Base-by-base conservation (phyloP, 2,113 vertebrate species). In the Notarius quadriscutis region DNA sequence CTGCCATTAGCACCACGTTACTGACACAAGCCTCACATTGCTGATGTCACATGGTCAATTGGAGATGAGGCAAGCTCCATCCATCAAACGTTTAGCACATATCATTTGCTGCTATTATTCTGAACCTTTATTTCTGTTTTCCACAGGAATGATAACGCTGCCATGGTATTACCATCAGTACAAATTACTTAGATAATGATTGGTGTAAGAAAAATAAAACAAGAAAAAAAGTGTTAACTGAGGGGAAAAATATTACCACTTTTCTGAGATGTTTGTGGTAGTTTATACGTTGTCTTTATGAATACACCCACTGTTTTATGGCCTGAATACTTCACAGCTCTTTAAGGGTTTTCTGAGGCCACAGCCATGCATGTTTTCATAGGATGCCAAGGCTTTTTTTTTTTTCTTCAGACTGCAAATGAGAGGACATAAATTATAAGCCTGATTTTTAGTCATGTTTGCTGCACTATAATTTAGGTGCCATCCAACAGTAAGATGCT, bases 401-500 rank as follows among this genome's bases (percentile, higher is more conserved):
- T 97, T 97, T 95, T 96, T 92, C 94, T 94, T 94, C 96, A 96
- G 96, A 97, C 96, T 97, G 97, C 96, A 97, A 97, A 96, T 96
- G 88, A 91, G 95, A 92, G 94, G 96, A 96, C 95, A 96, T 97
- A 96, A 97, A 97, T 98, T 95, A 94, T 95, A 95, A 88, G 90
- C 94, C 95, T 93, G 96, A 94, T 94, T 96, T 94, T 94, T 92
- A 94, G 93, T 95, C 95, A 91, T 96, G 95, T 96, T 95, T 96
- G 94, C 93, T 94, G 89, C 94, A 92, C 93, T 93, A 90, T 95
- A 96, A 96, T 94, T 93, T 94, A 94, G 95, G 96, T 94, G 94
- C 90, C 95, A 69, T 92, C 94, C 91, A 96, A 96, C 93, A 93
- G 95, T 95, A 93, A 93, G 94, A 95, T 96, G 96, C 96, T 97